Conservation (phyloP, 2,797 vertebrate genomes). For the Cryptoprocta ferox region DNA sequence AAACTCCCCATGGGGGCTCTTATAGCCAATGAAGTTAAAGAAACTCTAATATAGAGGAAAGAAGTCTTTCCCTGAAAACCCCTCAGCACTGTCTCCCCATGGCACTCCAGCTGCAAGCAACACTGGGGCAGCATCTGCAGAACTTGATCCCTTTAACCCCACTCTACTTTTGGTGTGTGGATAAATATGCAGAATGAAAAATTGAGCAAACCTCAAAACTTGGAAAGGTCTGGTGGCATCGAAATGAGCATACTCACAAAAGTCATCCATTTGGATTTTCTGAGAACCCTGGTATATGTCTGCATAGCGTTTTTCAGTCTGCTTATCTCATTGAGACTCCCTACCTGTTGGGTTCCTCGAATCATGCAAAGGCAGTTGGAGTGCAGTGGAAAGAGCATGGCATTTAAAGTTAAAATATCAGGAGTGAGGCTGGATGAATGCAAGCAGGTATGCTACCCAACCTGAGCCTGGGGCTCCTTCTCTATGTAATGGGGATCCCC, state of each 20-base stretch:
- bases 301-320: neutral
- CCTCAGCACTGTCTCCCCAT: neutral
- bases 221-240: neutral
- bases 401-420: constrained; percentile 27
- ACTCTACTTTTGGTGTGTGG: neutral
- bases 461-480: neutral
- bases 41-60: constrained; percentile 30
- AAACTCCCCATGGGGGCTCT: neutral
- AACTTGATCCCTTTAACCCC: neutral
- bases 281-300: neutral
- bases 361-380: neutral
- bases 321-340: neutral
- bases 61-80: neutral
- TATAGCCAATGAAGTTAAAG: neutral
- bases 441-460: neutral
- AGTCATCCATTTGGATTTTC: constrained; percentile 31
- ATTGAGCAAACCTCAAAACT: neutral
- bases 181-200: neutral
- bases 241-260: constrained; percentile 53
- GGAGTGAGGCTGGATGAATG: neutral
- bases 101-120: neutral
- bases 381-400: neutral
- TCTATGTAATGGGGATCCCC: neutral
- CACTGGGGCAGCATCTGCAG: neutral
- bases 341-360: neutral